phyloP scores from a whole-genome alignment of 2,888 invertebrate species.

The Meandrusa payeni region DNA sequence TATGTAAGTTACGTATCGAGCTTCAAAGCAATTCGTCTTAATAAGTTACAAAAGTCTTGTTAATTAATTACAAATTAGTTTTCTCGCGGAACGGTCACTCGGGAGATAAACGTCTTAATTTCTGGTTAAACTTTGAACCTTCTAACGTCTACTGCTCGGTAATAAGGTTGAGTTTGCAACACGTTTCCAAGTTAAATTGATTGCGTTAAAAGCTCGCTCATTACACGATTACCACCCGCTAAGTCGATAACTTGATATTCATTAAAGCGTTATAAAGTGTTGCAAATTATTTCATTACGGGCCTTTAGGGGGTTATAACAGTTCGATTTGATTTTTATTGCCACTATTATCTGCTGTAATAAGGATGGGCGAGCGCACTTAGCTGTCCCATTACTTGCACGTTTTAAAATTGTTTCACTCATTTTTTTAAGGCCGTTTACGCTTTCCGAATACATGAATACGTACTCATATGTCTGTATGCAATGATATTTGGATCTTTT shows the following conservation, averaged over 20 bases:
- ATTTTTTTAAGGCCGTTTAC: constrained; percentile 3
- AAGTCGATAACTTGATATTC: constrained; percentile 59
- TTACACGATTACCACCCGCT: constrained; percentile 68
- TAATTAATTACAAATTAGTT: constrained; percentile 57
- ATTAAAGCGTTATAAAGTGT: constrained; percentile 62
- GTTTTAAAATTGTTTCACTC: constrained; percentile 19
- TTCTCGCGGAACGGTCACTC: constrained; percentile 40
- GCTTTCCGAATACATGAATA: background rate
- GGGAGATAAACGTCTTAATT: constrained; percentile 46
- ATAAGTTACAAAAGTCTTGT: constrained; percentile 31
- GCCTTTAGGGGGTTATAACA: constrained; percentile 38
- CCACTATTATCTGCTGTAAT: constrained; percentile 31
- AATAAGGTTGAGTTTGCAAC: constrained; percentile 40
- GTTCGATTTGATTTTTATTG: constrained; percentile 42
- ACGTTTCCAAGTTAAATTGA: constrained; percentile 30
- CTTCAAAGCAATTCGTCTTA: constrained; percentile 7
- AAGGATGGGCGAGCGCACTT: constrained; percentile 29
- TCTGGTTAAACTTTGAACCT: constrained; percentile 27
- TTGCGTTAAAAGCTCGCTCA: constrained; percentile 43
- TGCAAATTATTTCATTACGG: constrained; percentile 64
- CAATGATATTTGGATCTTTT: no score
- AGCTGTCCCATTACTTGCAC: constrained; percentile 28
- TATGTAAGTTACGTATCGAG: no score
- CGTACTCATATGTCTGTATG: no score
- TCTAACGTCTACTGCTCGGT: constrained; percentile 27